Percentiles rank a stretch among this genome's conserved stretches.
Conservation (phyloP, 1,140 invertebrate genomes). For the Cepaea nemoralis region DNA sequence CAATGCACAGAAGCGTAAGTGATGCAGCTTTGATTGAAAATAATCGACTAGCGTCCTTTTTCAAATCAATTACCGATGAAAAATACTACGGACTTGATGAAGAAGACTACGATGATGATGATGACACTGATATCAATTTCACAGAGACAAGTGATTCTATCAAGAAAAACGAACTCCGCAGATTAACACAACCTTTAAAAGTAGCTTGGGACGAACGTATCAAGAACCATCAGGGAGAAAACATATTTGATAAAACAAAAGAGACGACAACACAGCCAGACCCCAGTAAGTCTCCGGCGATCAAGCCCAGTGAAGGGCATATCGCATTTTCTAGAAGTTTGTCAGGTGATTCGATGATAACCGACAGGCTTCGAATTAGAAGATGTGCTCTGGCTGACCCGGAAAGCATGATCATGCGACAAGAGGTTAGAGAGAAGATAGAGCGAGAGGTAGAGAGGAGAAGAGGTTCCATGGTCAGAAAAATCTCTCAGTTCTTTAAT, state of each 20-base stretch:
- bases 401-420: constrained; percentile 43
- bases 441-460: constrained; percentile 39
- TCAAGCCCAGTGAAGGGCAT: too few species aligned
- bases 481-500: constrained; percentile 40
- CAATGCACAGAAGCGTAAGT: constrained; percentile 10
- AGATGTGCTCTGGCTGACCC: constrained; percentile 46
- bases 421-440: constrained; percentile 42
- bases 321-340: too few species aligned
- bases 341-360: background rate
- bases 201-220: background rate
- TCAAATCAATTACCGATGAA: background rate
- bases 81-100: constrained; percentile 2
- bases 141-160: background rate
- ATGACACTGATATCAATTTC: background rate
- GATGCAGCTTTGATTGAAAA: background rate
- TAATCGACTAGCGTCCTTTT: background rate
- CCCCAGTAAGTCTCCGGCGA: too few species aligned
- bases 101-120: background rate
- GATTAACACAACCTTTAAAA: background rate
- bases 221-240: too few species aligned
- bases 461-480: constrained; percentile 35
- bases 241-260: too few species aligned
- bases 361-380: constrained; percentile 21
- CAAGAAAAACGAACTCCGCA: background rate
- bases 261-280: too few species aligned